These are phyloP conservation scores for Zygothrica quintamaculata DNA, from an alignment of 2,888 invertebrate species.

Conservation along the genomic window DNA sequence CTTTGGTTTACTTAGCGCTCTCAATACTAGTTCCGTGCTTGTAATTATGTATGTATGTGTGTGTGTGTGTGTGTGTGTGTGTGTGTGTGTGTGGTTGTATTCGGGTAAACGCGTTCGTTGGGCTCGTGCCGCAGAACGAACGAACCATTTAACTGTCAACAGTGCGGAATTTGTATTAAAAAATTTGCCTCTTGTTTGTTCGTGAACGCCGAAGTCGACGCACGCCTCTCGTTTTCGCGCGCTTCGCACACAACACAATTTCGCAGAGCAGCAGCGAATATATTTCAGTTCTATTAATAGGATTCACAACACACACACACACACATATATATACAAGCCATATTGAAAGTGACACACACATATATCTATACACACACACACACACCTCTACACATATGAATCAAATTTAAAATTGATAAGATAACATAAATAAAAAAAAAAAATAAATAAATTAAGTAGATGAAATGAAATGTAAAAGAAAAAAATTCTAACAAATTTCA, in stretches of 20 bases:
- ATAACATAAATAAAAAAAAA: constrained; percentile 3
- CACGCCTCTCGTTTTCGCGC: constrained; percentile 70
- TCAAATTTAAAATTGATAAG: constrained; percentile 48
- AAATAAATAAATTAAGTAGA: constrained; percentile 27
- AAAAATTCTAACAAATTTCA: background rate
- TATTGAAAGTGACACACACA: constrained; percentile 45
- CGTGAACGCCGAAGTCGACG: constrained; percentile 68
- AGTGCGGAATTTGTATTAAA: constrained; percentile 38
- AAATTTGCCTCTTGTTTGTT: constrained; percentile 58
- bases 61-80: background rate
- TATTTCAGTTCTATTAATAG: constrained; percentile 66
- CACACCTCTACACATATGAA: constrained; percentile 3
- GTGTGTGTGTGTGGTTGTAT: background rate
- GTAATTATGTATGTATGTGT: too few relatives aligned
- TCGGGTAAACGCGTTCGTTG: constrained; percentile 11
- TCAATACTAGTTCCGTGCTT: constrained; percentile 28
- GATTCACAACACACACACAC: constrained; percentile 51
- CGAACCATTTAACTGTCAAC: constrained; percentile 37
- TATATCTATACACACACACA: constrained; percentile 23
- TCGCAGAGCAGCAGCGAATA: constrained; percentile 53
- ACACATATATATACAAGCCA: constrained; percentile 37
- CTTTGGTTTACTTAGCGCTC: constrained; percentile 12
- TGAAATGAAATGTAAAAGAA: constrained; percentile 8
- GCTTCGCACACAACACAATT: constrained; percentile 50
- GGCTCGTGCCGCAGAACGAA: constrained; percentile 25